Base-by-base conservation (phyloP, 2,797 vertebrate species). In the Parauchenoglanis ngamensis region DNA sequence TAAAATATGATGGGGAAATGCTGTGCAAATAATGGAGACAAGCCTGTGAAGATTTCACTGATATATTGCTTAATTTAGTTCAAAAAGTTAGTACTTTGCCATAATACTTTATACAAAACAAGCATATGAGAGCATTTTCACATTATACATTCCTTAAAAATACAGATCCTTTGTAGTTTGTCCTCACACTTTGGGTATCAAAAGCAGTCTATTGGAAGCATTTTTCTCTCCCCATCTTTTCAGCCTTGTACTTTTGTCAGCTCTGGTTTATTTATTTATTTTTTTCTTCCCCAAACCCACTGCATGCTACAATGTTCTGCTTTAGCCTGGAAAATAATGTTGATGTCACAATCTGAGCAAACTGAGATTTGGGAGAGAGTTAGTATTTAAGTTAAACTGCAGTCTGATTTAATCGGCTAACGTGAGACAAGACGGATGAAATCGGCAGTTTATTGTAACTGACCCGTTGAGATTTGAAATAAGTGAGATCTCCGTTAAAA, bases 61-160 rank as follows among this genome's bases (percentile, higher is more conserved):
- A 96, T 98, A 97, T 98, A 98, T 98, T 98, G 98, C 97, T 99
- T 90, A 88, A 88, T 97, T 98, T 95, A 96, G 95, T 97, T 98
- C 95, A 94, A 97, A 98, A 97, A 94, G 95, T 96, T 94, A 93
- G 96, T 95, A 96, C 94, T 96, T 96, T 92, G 91, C 93, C 87
- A 97, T 97, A 96, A 96, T 96, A 98, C 96, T 97, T 98, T 96
- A 96, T 98, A 98, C 94, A 96, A 99, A 99, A 98, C 95, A 95
- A 98, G 96, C 97, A 97, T 95, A 95, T 96, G 96, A 97, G 96
- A 97, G 96, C 93, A 94, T 96, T 95, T 95, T 95, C 93, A 96
- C 94, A 97, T 96, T 97, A 96, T 97, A 98, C 97, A 98, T 98
- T 98, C 97, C 97, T 96, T 95, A 97, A 98, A 98, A 99, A 98